These are phyloP conservation scores for Taeniopygia guttata DNA, from an alignment of 2,797 vertebrate genomes.

Conservation along the genomic window DNA sequence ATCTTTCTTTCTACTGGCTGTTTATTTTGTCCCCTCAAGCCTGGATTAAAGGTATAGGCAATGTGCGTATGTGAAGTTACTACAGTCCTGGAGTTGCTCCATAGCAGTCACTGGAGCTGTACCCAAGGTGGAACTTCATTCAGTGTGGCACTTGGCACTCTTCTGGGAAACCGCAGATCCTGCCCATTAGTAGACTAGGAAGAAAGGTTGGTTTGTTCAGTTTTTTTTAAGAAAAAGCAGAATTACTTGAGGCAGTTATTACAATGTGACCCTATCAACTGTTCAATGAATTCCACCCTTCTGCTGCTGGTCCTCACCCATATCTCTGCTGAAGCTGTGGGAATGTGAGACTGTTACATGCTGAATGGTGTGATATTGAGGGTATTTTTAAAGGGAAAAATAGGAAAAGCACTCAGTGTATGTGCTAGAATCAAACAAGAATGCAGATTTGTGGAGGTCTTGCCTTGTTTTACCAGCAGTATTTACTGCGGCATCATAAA, in stretches of 20 bases:
- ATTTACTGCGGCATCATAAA: neutral
- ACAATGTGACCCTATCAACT: neutral
- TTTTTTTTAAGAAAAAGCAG: neutral
- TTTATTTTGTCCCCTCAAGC: neutral
- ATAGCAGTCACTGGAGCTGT: neutral
- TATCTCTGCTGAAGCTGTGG: conserved; percentile 22
- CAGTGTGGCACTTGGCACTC: neutral
- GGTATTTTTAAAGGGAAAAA: conserved; percentile 15
- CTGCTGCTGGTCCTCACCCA: neutral
- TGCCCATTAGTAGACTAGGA: neutral
- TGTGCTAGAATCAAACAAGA: neutral
- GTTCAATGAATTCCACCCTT: neutral
- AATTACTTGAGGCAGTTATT: conserved; percentile 9
- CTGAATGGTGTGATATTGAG: conserved; percentile 17
- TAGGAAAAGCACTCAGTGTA: neutral
- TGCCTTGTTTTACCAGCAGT: conserved; percentile 16
- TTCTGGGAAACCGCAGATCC: conserved; percentile 13
- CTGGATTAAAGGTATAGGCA: neutral
- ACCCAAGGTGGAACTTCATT: neutral
- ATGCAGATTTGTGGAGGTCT: conserved; percentile 2
- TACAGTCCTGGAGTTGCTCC: neutral
- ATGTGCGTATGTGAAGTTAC: neutral
- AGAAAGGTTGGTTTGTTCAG: neutral
- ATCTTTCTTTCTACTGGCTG: neutral
- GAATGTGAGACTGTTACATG: conserved; percentile 42